phyloP scores from a whole-genome alignment of 2,113 vertebrate genomes.

The Proterorhinus semilunaris region DNA sequence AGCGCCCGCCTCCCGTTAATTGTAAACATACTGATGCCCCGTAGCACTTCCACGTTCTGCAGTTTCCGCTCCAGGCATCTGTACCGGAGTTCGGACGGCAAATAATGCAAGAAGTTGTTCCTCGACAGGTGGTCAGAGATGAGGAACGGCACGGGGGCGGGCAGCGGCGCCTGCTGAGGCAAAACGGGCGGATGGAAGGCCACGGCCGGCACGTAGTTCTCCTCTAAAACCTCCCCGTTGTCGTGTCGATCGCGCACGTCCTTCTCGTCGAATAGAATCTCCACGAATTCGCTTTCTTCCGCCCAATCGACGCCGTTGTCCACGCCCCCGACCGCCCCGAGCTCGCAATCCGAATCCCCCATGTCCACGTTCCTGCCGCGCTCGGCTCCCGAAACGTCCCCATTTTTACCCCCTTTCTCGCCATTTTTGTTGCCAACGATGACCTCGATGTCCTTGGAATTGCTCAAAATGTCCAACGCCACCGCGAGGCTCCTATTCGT shows the following conservation, averaged over 20 bases:
- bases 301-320: conserved; percentile 61
- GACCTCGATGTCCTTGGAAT: conserved; percentile 83
- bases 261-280: conserved; percentile 77
- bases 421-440: conserved; percentile 78
- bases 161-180: conserved; percentile 63
- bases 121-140: conserved; percentile 75
- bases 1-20: conserved; percentile 81
- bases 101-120: conserved; percentile 79
- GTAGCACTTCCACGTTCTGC: conserved; percentile 82
- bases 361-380: conserved; percentile 71
- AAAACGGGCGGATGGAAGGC: conserved; percentile 66
- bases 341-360: conserved; percentile 78
- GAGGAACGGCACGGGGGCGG: conserved; percentile 66
- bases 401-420: conserved; percentile 73
- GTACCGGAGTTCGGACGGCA: conserved; percentile 78
- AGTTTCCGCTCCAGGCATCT: conserved; percentile 82
- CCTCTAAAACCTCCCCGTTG: conserved; percentile 55
- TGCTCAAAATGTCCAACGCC: conserved; percentile 90
- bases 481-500: conserved; percentile 89
- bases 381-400: conserved; percentile 65
- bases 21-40: conserved; percentile 83
- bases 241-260: conserved; percentile 63
- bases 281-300: conserved; percentile 81
- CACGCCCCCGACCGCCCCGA: conserved; percentile 88
- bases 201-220: conserved; percentile 64